These are phyloP conservation scores for Stenotaenia linearis DNA, from an alignment of 2,888 invertebrate species.

Conservation along the genomic window DNA sequence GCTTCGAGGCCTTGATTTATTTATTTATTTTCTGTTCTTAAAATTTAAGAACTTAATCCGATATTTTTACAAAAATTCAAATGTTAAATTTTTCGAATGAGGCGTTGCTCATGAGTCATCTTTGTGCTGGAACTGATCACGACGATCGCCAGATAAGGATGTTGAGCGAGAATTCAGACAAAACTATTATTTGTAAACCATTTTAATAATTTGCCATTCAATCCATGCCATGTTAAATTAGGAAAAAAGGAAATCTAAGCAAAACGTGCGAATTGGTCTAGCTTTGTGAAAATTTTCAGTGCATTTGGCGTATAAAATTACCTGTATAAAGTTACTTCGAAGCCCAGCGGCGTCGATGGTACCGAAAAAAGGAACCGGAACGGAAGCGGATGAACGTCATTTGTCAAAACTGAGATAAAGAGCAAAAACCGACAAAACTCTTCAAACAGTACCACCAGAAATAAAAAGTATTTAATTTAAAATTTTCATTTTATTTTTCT, in stretches of 20 bases:
- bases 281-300: not conserved
- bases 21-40: not conserved
- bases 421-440: no score
- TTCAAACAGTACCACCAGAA: not conserved
- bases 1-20: no score
- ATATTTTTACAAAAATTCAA: not conserved
- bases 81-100: not conserved
- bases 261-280: not conserved
- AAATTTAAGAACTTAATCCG: not conserved
- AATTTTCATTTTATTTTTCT: not conserved
- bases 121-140: not conserved
- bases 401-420: not conserved
- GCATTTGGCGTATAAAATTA: not conserved
- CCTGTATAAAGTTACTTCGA: not conserved
- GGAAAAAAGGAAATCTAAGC: not conserved
- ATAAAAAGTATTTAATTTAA: not conserved
- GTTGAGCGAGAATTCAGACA: not conserved
- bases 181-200: not conserved
- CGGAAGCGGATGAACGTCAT: not conserved
- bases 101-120: slow-evolving; percentile 13
- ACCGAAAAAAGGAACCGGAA: not conserved
- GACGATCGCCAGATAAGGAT: slow-evolving; percentile 10
- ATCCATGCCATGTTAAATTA: not conserved
- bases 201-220: not conserved
- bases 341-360: not conserved